Conservation (phyloP, 2,888 invertebrate genomes). For the Syritta pipiens region DNA sequence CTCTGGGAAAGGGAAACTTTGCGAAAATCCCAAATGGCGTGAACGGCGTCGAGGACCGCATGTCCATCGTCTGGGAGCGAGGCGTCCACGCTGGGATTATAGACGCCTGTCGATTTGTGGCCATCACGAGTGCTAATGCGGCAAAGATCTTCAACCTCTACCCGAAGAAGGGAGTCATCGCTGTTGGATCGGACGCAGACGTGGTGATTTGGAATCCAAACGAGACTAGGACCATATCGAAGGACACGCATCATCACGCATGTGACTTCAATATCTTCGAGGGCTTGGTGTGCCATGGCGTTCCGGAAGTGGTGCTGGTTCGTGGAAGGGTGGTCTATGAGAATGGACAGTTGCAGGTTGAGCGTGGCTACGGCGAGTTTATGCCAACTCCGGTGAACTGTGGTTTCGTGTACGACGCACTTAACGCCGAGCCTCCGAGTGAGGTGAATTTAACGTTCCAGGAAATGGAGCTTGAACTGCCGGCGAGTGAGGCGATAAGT, state of each 20-base stretch:
- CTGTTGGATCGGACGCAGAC: slow-evolving; percentile 96
- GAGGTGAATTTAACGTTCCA: slow-evolving; percentile 28
- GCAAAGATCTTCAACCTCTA: slow-evolving; percentile 98
- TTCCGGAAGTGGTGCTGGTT: slow-evolving; percentile 95
- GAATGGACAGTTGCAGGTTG: slow-evolving; percentile 92
- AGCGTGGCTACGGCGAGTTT: slow-evolving; percentile 93
- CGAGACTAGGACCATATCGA: slow-evolving; percentile 91
- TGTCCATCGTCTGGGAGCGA: slow-evolving; percentile 98
- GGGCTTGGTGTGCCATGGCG: slow-evolving; percentile 95
- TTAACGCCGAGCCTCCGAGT: slow-evolving; percentile 64
- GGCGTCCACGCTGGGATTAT: slow-evolving; percentile 94
- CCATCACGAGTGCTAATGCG: slow-evolving; percentile 96
- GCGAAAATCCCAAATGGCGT: slow-evolving; percentile 97
- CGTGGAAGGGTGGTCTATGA: slow-evolving; percentile 95
- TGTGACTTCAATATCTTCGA: slow-evolving; percentile 99
- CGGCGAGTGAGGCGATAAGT: slow-evolving; percentile 6
- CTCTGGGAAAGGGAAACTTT: slow-evolving; percentile 92
- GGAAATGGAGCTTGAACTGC: slow-evolving; percentile 31
- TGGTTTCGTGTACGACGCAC: slow-evolving; percentile 85
- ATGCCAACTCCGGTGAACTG: slow-evolving; percentile 88
- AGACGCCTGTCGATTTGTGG: slow-evolving; percentile 96
- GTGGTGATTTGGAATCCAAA: slow-evolving; percentile 97
- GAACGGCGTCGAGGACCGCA: slow-evolving; percentile 97
- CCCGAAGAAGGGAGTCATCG: slow-evolving; percentile 96
- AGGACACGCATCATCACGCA: slow-evolving; percentile 93